Evolutionary conservation across 2,113 vertebrate genomes (phyloP).

Genomic region (Charina bottae): DNA sequence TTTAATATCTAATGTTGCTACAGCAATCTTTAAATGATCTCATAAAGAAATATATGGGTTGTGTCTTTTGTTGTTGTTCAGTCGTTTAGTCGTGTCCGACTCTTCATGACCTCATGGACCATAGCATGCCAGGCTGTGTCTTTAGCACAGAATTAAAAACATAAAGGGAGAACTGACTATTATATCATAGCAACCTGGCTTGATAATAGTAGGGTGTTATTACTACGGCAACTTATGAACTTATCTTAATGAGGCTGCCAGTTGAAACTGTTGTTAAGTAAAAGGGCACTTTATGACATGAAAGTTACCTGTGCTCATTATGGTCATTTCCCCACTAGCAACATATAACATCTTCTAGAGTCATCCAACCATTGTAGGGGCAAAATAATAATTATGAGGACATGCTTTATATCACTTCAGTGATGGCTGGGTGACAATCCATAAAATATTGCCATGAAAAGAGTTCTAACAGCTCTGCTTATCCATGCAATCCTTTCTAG

Average conservation of each 20-base stretch:
- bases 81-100: no score
- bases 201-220: background rate
- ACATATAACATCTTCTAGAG: no score
- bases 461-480: background rate
- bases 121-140: no score
- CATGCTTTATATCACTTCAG: no score
- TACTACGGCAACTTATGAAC: background rate
- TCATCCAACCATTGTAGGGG: no score
- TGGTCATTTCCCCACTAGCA: no score
- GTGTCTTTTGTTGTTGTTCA: no score
- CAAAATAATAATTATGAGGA: no score
- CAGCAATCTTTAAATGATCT: constrained; percentile 64
- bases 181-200: constrained; percentile 40
- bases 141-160: constrained; percentile 55
- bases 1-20: constrained; percentile 66
- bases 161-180: constrained; percentile 38
- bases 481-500: background rate
- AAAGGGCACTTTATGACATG: no score
- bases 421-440: no score
- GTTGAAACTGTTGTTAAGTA: background rate
- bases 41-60: constrained; percentile 71
- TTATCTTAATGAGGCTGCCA: background rate
- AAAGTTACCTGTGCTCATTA: background rate
- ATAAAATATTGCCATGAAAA: no score
- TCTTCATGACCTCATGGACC: no score